phyloP scores from a whole-genome alignment of 2,113 vertebrate species.

The Gopherus evgoodei region DNA sequence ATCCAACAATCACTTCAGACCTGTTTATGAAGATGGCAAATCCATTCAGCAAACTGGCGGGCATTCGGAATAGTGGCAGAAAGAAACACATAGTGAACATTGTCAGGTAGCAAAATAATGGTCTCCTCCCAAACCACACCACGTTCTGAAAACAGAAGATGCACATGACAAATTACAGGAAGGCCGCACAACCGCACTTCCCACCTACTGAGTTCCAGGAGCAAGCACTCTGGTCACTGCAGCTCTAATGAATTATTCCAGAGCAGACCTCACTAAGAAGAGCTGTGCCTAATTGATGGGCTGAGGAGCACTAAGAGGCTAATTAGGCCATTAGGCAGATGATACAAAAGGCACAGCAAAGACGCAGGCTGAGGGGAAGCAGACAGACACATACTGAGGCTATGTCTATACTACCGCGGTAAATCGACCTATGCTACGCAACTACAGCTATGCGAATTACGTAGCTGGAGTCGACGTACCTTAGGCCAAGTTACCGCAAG shows the following conservation, averaged over 20 bases:
- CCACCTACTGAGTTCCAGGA: background rate
- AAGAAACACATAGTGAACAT: conserved; percentile 98
- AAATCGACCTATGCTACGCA: no score
- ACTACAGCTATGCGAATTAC: no score
- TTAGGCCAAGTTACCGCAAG: no score
- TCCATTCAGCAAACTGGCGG: conserved; percentile 98
- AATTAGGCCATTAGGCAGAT: background rate
- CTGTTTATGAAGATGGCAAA: conserved; percentile 98
- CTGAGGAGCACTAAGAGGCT: background rate
- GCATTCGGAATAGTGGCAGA: conserved; percentile 99
- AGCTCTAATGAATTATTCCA: background rate
- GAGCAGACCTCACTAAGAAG: background rate
- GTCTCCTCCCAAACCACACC: conserved; percentile 99
- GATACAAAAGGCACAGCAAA: background rate
- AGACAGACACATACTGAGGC: no score
- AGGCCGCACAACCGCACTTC: background rate
- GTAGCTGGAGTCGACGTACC: no score
- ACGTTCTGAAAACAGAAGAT: conserved; percentile 84
- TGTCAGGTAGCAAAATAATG: conserved; percentile 98
- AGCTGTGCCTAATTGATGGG: background rate
- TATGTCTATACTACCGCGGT: no score
- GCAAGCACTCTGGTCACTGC: background rate
- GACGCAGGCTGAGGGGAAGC: background rate
- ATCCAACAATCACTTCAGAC: conserved; percentile 64
- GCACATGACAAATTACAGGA: background rate